Percentiles rank a stretch among this genome's conserved stretches.
phyloP scores from a whole-genome alignment of 2,113 vertebrate species.

The Corythornis madagascariensis region DNA sequence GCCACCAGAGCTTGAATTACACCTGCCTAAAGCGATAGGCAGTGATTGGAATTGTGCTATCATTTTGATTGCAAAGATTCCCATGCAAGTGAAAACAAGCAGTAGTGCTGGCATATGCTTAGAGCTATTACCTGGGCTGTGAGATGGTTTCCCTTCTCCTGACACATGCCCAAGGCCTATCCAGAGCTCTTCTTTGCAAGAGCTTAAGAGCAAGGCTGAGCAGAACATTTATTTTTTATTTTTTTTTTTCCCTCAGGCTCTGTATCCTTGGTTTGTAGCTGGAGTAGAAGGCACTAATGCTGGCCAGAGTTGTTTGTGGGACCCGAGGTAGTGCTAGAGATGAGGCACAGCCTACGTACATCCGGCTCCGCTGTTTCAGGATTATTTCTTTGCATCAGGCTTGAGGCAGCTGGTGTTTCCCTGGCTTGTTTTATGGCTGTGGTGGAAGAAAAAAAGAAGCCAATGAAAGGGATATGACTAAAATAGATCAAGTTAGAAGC shows the following conservation, averaged over 20 bases:
- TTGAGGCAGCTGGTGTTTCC: conserved; percentile 20
- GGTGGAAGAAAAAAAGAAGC: conserved; percentile 51
- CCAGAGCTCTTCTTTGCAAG: neutral
- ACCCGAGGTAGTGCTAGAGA: conserved; percentile 9
- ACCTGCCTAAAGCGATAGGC: conserved; percentile 44
- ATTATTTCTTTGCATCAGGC: conserved; percentile 26
- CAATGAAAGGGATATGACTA: conserved; percentile 43
- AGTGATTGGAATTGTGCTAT: neutral
- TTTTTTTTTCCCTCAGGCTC: neutral
- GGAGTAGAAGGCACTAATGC: neutral
- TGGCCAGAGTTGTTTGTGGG: neutral
- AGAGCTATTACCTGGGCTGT: neutral
- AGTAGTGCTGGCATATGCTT: neutral
- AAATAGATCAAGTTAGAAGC: conserved; percentile 24
- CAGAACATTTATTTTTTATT: neutral
- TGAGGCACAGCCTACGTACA: neutral
- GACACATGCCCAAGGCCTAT: neutral
- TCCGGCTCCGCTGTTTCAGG: neutral
- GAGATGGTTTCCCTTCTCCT: neutral
- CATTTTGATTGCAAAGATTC: conserved; percentile 52
- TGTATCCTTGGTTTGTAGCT: neutral
- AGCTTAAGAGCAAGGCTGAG: neutral
- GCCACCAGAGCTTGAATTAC: conserved; percentile 52
- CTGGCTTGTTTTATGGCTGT: conserved; percentile 16
- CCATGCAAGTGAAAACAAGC: conserved; percentile 21